Evolutionary conservation across 2,113 vertebrate species (phyloP).

Genomic region (Terrapene triunguis): DNA sequence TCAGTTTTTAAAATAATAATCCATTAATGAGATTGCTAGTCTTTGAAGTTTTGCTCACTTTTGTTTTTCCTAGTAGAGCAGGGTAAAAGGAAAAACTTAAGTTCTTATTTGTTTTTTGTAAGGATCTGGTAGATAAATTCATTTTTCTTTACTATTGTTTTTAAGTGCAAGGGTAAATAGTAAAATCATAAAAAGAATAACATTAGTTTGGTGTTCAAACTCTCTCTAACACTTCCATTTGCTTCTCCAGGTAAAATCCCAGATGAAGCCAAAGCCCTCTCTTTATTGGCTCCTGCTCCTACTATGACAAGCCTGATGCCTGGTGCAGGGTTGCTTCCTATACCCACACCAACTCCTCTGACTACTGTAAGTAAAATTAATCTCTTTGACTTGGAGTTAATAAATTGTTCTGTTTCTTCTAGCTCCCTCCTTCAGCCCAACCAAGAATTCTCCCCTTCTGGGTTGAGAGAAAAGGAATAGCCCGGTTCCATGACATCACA

Average conservation of each 20-base stretch:
- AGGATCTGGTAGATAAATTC: conserved; percentile 82
- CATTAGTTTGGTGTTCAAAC: conserved; percentile 58
- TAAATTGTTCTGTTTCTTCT: not conserved
- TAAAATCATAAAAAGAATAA: conserved; percentile 80
- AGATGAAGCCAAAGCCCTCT: conserved; percentile 97
- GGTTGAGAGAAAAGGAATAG: not conserved
- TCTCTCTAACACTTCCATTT: conserved; percentile 83
- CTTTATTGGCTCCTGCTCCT: conserved; percentile 91
- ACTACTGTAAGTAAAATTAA: conserved; percentile 70
- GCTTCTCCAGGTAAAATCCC: conserved; percentile 96
- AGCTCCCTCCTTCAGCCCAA: not conserved
- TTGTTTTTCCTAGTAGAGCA: conserved; percentile 87
- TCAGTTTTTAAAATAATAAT: conserved; percentile 87
- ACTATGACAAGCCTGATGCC: conserved; percentile 91
- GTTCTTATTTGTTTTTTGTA: conserved; percentile 83
- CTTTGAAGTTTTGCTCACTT: conserved; percentile 85
- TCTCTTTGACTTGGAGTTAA: not conserved
- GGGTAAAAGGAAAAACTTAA: conserved; percentile 85
- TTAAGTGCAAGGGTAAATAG: conserved; percentile 82
- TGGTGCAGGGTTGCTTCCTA: conserved; percentile 94
- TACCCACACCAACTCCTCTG: conserved; percentile 87
- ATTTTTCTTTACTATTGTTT: conserved; percentile 79
- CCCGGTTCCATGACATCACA: accelerated
- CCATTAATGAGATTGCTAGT: conserved; percentile 87
- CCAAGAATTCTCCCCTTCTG: not conserved